Evolutionary conservation across 2,888 invertebrate species (phyloP).

Genomic region (Himalopsyche kuldschensis): DNA sequence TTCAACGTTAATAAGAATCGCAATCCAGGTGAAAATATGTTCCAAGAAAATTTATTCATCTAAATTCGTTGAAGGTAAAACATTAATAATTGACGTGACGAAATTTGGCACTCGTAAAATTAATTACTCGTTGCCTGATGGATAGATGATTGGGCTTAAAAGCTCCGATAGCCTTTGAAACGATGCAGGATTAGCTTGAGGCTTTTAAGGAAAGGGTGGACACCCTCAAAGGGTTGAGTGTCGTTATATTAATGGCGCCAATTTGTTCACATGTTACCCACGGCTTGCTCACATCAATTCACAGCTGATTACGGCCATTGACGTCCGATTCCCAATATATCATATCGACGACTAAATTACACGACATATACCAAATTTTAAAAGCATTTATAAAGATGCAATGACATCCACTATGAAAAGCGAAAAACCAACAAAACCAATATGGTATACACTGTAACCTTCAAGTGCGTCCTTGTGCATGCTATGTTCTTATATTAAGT

Average conservation of each 20-base stretch:
- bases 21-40: too few species aligned
- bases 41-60: too few species aligned
- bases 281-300: background rate
- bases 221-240: background rate
- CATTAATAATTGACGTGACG: too few species aligned
- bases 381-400: too few species aligned
- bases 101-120: background rate
- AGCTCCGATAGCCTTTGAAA: background rate
- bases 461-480: too few species aligned
- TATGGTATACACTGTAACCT: too few species aligned
- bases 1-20: too few species aligned
- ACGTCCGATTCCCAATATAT: background rate
- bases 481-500: too few species aligned
- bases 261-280: background rate
- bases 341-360: background rate
- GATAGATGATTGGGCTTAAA: background rate
- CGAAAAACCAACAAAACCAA: too few species aligned
- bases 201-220: background rate
- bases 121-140: background rate
- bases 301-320: background rate
- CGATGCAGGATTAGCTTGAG: background rate
- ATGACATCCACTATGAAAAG: too few species aligned
- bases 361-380: too few species aligned
- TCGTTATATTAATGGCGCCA: background rate
- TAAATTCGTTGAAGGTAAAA: too few species aligned